A percentile compares a stretch with the other conserved stretches of the same genome.
Conservation (phyloP, 2,113 vertebrate genomes). For the Sus scrofa region T2T-Sscrofa CM000818.6:94290001-94290500, state of each 20-base stretch:
- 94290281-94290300: background rate
- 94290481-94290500: background rate
- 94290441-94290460: background rate
- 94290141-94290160: background rate
- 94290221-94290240: background rate
- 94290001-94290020: background rate
- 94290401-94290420: background rate
- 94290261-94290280: background rate
- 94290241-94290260: background rate
- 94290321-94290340: background rate
- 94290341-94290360: background rate
- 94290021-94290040: background rate
- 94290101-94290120: background rate
- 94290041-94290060: accelerated
- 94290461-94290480: background rate
- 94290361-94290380: background rate
- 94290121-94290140: background rate
- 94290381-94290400: background rate
- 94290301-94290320: background rate
- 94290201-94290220: too few relatives aligned
- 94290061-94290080: background rate
- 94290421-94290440: background rate
- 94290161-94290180: background rate
- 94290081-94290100: background rate
- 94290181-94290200: background rate